Conservation (phyloP, 2,113 vertebrate species). For the Erythrocercus mccallii region DNA sequence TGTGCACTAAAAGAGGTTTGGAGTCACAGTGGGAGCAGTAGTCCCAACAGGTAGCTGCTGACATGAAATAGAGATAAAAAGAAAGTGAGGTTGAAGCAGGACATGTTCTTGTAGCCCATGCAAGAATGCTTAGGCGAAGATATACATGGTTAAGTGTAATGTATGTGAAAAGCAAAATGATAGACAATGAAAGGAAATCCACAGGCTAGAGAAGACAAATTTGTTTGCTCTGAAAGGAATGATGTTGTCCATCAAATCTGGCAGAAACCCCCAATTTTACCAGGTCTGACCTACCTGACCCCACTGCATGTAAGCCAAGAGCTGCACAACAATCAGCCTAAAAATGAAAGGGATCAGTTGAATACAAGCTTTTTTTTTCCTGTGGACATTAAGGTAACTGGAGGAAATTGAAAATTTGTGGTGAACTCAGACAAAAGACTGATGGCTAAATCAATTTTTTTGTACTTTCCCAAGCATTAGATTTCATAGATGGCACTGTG, state of each 20-base stretch:
- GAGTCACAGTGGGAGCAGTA: background rate
- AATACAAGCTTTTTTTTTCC: background rate
- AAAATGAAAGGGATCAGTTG: background rate
- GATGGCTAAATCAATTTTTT: background rate
- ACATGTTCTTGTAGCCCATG: background rate
- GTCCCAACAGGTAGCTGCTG: background rate
- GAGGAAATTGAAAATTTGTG: background rate
- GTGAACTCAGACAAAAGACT: background rate
- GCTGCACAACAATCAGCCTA: background rate
- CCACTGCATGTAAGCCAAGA: background rate
- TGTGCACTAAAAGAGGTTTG: background rate
- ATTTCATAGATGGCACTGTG: background rate
- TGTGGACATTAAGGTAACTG: background rate
- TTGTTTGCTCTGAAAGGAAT: background rate
- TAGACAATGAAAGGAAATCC: background rate
- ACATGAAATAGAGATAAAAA: background rate
- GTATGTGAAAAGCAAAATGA: background rate
- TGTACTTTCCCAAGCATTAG: background rate
- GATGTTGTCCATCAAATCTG: background rate
- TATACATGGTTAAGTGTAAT: background rate
- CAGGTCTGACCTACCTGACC: background rate
- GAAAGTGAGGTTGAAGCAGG: background rate
- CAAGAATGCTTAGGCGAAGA: background rate
- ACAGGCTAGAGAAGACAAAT: background rate
- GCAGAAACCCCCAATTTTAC: background rate